Evolutionary conservation across 2,797 vertebrate genomes (phyloP), one percentile per base, ranked within the genome.

Genomic region (Miichthys miiuy): DNA sequence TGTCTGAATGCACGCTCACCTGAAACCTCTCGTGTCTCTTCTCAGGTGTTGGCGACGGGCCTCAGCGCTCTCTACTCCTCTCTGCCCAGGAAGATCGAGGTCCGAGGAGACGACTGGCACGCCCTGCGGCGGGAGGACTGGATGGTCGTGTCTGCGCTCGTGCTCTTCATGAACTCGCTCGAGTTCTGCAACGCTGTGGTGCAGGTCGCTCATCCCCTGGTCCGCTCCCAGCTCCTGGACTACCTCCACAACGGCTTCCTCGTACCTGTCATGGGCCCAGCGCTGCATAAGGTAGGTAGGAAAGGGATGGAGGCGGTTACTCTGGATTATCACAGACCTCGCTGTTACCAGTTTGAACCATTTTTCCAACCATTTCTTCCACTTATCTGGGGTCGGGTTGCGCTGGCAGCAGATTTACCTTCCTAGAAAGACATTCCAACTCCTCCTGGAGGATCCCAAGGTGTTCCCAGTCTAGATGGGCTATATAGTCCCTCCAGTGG

Each of bases 131-230:
- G 97, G 0, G 97, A 99, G 90, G 98, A 99, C 94, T 99, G 98
- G 98, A 94, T 97, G 0, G 95, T 96, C 0, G 97, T 98, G 66
- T 96, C 98, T 0, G 96, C 97, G 0, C 95, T 99, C 0, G 97
- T 97, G 5, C 95, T 99, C 21, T 99, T 99, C 91, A 99, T 99
- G 97, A 99, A 97, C 93, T 98, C 97, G 0, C 91, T 99, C 1
- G 98, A 99, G 90, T 99, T 99, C 94, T 99, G 98, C 92, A 99
- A 99, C 0, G 98, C 98, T 0, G 97, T 99, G 77, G 96, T 98
- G 79, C 98, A 99, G 96, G 97, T 99, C 0, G 96, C 97, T 51
- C 98, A 99, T 78, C 97, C 97, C 0, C 90, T 97, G 69, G 97
- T 99, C 65, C 97, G 97, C 92, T 96, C 95, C 79, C 98, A 99